Evolutionary conservation across 2,888 invertebrate genomes (phyloP).

Genomic region (Neoaliturus tenellus): DNA sequence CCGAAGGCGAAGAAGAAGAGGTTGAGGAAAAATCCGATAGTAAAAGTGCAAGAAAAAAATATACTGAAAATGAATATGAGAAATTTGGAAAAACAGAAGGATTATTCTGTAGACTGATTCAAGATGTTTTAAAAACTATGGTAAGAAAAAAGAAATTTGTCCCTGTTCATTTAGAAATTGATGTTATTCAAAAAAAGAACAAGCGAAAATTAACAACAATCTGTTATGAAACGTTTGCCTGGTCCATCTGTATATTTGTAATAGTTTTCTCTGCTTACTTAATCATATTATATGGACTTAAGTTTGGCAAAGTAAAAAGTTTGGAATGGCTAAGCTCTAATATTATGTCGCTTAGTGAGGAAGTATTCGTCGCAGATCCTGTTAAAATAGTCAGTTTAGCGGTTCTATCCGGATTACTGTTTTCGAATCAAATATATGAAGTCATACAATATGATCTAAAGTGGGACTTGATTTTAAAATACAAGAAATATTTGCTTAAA

Average conservation of each 20-base stretch:
- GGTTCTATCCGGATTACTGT: background rate
- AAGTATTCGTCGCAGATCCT: background rate
- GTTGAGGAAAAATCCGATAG: background rate
- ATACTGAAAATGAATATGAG: background rate
- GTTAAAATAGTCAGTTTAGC: background rate
- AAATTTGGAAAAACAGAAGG: background rate
- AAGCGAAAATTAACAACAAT: no score
- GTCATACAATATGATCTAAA: background rate
- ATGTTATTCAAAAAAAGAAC: background rate
- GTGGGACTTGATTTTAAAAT: background rate
- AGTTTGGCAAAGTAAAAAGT: conserved; percentile 8
- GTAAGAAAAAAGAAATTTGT: background rate
- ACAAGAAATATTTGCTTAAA: background rate
- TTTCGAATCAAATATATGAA: background rate
- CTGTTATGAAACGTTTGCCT: no score
- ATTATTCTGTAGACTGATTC: background rate
- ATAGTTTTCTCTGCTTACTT: background rate
- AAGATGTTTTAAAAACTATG: background rate
- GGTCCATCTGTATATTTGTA: background rate
- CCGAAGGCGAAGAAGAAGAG: background rate
- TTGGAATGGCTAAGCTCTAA: background rate
- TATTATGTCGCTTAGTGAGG: background rate
- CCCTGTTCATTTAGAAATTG: background rate
- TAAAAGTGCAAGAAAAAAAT: background rate
- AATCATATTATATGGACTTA: background rate